Base-by-base conservation (phyloP, 2,888 invertebrate genomes). In the Drosophila melanocephala region DNA sequence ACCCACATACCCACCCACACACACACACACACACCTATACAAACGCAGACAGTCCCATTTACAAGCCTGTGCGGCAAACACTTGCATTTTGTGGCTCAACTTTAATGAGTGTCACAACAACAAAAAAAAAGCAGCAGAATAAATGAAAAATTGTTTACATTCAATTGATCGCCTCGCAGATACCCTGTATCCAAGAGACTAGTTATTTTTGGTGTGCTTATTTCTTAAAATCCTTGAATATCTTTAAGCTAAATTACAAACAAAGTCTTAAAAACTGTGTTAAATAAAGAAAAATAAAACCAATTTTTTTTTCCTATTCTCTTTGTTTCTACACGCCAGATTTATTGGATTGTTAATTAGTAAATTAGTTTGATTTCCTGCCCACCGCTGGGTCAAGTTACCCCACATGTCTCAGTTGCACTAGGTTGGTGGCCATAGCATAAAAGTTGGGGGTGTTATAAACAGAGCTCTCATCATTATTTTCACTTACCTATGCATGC, bases 11-110 rank as follows among this genome's bases (percentile, higher is more conserved):
- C 39, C 39, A 37, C 58, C 39, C 28, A 59, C 50, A 60, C 58
- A 14, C 39, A 37, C 58, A 14, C 39, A 37, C 58, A 39, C 28
- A 59, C 50, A 60, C 58, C 26, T 12, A 39, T 53, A 19, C 22
- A 52, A 60, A 42, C 53, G 50, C 33, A 39, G 30, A 47, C 50
- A 59, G 61, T 72, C 75, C 66, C 72, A 76, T 76, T 76, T 77
- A 59, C 58, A 55, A 55, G 76, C 14, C 30, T 19, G 47, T 22
- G 44, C 22, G 52, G 47, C 53, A 56, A 44, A 53, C 42, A 63
- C 63, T 72, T 76, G 72, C 66, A 77, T 62, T 59, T 59, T 44
- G 51, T 35, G 47, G 66, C 72, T 51, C 59, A 56, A 61, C 77
- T 66, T 76, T 63, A 72, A 76, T 72, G 65, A 56, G 58, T 53